Evolutionary conservation across 2,888 invertebrate species (phyloP).

Genomic region (Leptogaster cylindrica): DNA sequence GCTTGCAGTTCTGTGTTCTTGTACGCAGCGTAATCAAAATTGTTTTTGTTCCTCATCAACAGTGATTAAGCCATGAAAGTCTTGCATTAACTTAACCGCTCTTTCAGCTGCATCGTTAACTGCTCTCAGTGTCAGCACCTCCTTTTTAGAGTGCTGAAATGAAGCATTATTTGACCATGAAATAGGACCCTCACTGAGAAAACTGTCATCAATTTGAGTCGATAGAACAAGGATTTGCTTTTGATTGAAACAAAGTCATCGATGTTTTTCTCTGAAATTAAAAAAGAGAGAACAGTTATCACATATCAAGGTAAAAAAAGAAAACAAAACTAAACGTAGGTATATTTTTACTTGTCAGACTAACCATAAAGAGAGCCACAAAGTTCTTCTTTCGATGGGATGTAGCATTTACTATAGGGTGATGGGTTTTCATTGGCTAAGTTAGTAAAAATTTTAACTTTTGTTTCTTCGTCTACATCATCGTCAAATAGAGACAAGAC

Average conservation of each 20-base stretch:
- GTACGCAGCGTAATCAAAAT: conserved; percentile 23
- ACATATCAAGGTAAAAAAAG: too few relatives aligned
- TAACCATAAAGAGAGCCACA: conserved; percentile 19
- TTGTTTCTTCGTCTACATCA: conserved; percentile 45
- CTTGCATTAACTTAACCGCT: conserved; percentile 44
- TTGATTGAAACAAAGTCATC: conserved; percentile 6
- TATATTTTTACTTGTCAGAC: conserved; percentile 10
- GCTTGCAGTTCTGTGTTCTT: conserved; percentile 24
- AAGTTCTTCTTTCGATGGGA: conserved; percentile 36
- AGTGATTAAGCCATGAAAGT: conserved; percentile 43
- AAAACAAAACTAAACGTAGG: too few relatives aligned
- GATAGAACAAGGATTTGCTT: conserved; percentile 13
- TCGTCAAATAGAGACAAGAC: conserved; percentile 47
- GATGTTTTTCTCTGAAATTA: conserved; percentile 18
- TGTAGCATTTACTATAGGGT: conserved; percentile 29
- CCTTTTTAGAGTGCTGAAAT: conserved; percentile 8
- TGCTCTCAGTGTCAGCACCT: conserved; percentile 30
- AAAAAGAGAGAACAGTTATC: too few relatives aligned
- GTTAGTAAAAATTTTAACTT: conserved; percentile 43
- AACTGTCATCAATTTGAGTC: conserved; percentile 21
- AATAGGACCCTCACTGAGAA: conserved; percentile 9
- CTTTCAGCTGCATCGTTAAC: conserved; percentile 45
- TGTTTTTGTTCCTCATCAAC: too few relatives aligned
- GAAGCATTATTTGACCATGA: conserved; percentile 4
- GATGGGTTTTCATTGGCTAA: conserved; percentile 39